phyloP scores from a whole-genome alignment of 64 coral and sea anemone species.

The Stichodactyla mertensii region DNA sequence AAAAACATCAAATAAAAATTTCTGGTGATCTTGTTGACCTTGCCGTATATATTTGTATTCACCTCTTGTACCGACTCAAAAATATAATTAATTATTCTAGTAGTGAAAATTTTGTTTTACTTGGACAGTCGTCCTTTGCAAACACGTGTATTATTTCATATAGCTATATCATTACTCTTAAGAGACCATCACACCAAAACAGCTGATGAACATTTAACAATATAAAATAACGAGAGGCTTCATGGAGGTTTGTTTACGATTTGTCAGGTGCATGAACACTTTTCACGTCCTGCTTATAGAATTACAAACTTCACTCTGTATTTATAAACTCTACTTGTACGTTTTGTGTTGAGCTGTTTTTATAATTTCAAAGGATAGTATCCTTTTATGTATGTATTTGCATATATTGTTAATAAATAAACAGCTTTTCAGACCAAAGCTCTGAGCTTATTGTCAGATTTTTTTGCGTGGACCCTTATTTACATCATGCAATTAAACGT shows the following conservation, averaged over 20 bases:
- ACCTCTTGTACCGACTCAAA: not conserved
- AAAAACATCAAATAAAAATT: not conserved
- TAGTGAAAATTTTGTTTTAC: not conserved
- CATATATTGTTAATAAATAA: not conserved
- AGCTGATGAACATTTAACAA: not conserved
- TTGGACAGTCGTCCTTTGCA: not conserved
- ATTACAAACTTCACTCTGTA: not conserved
- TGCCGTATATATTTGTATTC: not conserved
- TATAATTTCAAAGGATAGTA: not conserved
- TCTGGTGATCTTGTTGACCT: not conserved
- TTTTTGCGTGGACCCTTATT: too few species aligned
- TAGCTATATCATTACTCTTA: not conserved
- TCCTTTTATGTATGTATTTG: not conserved
- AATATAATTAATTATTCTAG: conserved; percentile 2
- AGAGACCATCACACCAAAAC: not conserved
- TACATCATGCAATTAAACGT: not conserved
- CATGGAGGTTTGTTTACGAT: not conserved
- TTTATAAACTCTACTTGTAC: not conserved
- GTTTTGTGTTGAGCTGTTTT: not conserved
- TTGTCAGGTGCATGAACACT: not conserved
- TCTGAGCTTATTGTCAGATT: not conserved
- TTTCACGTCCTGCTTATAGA: not conserved
- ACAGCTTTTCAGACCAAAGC: not conserved
- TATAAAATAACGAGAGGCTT: not conserved
- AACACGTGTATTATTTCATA: not conserved